Evolutionary conservation across 2,888 invertebrate species (phyloP).

Genomic region (Metellina segmentata): DNA sequence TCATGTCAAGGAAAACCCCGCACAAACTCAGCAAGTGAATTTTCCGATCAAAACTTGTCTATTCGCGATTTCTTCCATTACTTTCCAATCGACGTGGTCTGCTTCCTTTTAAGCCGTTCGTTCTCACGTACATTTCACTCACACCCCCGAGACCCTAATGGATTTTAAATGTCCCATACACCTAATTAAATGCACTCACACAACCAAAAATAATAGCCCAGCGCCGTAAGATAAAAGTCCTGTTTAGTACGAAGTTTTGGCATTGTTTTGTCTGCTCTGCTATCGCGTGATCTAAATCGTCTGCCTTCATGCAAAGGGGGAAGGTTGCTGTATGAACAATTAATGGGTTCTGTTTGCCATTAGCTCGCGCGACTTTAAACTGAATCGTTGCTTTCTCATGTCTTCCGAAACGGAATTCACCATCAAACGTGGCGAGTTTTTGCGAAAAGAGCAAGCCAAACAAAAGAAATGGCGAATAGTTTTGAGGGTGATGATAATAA

Average conservation of each 20-base stretch:
- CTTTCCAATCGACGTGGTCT: no score
- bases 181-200: slow-evolving; percentile 21
- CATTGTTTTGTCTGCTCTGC: not conserved
- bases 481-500: not conserved
- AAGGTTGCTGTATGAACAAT: slow-evolving; percentile 28
- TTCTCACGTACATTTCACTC: not conserved
- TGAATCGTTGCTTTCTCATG: not conserved
- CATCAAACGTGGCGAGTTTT: no score
- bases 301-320: slow-evolving; percentile 16
- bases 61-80: no score
- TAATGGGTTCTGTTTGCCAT: slow-evolving; percentile 28
- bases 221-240: not conserved
- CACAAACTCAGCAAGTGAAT: no score
- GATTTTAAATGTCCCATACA: slow-evolving; percentile 27
- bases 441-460: no score
- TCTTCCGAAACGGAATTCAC: not conserved
- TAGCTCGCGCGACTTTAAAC: not conserved
- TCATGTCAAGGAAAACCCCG: no score
- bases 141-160: slow-evolving; percentile 18
- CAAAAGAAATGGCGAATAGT: not conserved
- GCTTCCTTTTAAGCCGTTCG: no score
- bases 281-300: slow-evolving; percentile 45
- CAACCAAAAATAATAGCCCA: not conserved
- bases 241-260: not conserved
- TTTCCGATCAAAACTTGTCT: no score